Evolutionary conservation across 1,140 invertebrate species (phyloP).

Genomic region (Eriosoma lanigerum): DNA sequence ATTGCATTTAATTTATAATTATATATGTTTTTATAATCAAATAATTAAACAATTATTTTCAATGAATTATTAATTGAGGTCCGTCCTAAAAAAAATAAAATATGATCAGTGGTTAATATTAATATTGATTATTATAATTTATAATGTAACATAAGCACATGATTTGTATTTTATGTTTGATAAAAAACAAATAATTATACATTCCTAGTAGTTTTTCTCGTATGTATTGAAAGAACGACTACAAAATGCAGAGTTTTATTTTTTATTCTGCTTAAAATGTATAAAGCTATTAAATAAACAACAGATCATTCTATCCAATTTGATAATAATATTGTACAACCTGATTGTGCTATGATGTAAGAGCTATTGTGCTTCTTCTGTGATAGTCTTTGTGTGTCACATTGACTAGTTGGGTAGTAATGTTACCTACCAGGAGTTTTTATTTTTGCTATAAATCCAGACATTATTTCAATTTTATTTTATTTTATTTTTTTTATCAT

Average conservation of each 20-base stretch:
- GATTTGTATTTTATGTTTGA: conserved; percentile 9
- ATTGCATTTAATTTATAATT: conserved; percentile 39
- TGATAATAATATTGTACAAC: background rate
- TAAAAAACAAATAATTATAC: conserved; percentile 30
- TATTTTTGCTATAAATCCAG: conserved; percentile 30
- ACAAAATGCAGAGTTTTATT: background rate
- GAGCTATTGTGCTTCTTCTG: conserved; percentile 32
- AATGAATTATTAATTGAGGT: conserved; percentile 30
- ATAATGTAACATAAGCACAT: conserved; percentile 22
- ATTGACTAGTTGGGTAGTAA: conserved; percentile 36
- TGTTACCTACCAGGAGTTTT: conserved; percentile 29
- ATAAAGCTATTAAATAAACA: background rate
- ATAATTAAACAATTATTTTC: conserved; percentile 35
- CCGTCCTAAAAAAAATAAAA: conserved; percentile 40
- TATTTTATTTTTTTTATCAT: background rate
- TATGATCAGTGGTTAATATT: conserved; percentile 1
- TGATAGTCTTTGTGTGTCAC: conserved; percentile 20
- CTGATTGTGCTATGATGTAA: background rate
- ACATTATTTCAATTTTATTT: conserved; percentile 7
- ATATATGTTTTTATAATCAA: conserved; percentile 34
- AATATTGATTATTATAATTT: background rate
- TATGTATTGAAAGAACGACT: background rate
- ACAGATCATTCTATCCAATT: background rate
- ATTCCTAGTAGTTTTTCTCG: conserved; percentile 20
- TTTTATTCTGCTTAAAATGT: conserved; percentile 13